These are phyloP conservation scores for Tetrax tetrax DNA, from an alignment of 2,113 vertebrate genomes.

Conservation along the genomic window DNA sequence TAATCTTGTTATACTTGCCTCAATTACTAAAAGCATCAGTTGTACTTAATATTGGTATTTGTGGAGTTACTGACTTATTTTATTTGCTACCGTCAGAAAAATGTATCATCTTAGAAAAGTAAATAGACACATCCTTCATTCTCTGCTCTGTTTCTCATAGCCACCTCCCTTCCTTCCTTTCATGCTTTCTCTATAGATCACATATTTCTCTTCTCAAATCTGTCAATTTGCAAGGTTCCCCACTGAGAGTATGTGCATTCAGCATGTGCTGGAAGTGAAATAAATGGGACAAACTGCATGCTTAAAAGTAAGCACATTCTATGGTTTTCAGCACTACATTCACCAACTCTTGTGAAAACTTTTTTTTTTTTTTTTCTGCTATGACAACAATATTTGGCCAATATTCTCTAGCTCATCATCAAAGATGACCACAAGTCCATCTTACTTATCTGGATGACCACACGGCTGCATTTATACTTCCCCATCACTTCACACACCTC, in stretches of 20 bases:
- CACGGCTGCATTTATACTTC: not conserved
- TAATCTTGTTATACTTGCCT: constrained; percentile 18
- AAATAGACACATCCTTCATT: constrained; percentile 4
- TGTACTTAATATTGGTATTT: constrained; percentile 22
- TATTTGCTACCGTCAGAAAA: not conserved
- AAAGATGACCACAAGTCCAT: not conserved
- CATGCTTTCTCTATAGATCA: not conserved
- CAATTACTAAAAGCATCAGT: not conserved
- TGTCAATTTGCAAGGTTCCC: constrained; percentile 8
- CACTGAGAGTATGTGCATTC: not conserved
- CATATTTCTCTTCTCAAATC: not conserved
- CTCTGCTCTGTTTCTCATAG: not conserved
- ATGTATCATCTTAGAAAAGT: not conserved
- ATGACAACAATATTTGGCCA: not conserved
- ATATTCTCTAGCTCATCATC: not conserved
- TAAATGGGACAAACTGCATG: not conserved
- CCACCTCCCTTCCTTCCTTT: not conserved
- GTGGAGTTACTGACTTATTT: not conserved
- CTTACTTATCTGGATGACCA: not conserved
- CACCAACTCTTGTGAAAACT: not conserved
- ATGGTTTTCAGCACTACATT: not conserved
- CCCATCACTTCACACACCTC: not conserved
- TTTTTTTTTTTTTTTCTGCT: not conserved
- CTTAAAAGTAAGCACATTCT: not conserved
- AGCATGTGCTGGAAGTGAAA: not conserved